Percentiles rank a stretch among this genome's conserved stretches.
These are phyloP conservation scores for Agrilus planipennis DNA, from an alignment of 1,140 invertebrate genomes.

Conservation along the genomic window DNA sequence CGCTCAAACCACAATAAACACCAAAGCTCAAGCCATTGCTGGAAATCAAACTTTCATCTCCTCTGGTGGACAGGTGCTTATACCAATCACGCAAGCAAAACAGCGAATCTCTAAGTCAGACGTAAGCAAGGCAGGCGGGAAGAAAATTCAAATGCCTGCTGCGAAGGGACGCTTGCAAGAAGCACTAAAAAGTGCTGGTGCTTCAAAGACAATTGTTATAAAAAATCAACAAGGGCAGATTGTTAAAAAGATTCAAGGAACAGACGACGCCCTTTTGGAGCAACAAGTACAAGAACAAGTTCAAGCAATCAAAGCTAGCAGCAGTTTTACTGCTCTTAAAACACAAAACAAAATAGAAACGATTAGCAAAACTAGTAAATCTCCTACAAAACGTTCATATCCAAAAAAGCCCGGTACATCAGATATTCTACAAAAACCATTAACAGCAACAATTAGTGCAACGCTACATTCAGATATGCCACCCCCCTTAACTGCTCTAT, in stretches of 20 bases:
- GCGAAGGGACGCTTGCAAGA: conserved; percentile 11
- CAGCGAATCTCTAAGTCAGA: conserved; percentile 4
- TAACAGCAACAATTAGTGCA: too few species aligned
- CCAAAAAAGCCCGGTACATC: conserved; percentile 10
- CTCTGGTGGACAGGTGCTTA: conserved; percentile 36
- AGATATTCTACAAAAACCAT: conserved; percentile 13
- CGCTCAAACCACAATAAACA: conserved; percentile 38
- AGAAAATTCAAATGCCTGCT: conserved; percentile 10
- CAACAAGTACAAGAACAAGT: conserved; percentile 30
- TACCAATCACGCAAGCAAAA: conserved; percentile 36
- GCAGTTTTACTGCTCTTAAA: conserved; percentile 11
- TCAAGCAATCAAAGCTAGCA: conserved; percentile 26
- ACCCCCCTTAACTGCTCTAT: conserved; percentile 5
- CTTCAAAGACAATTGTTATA: conserved; percentile 26
- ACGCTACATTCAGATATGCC: too few species aligned
- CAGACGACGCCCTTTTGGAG: conserved; percentile 23
- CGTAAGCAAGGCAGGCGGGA: not conserved
- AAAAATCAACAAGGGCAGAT: conserved; percentile 27
- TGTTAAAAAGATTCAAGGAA: conserved; percentile 23
- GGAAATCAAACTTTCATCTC: conserved; percentile 21
- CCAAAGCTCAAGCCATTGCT: conserved; percentile 27
- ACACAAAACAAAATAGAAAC: conserved; percentile 7
- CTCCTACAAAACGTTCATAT: conserved; percentile 12
- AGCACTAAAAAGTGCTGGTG: conserved; percentile 3
- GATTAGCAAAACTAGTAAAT: not conserved